Evolutionary conservation across 2,113 vertebrate species (phyloP).

Genomic region (Caranx melampygus): DNA sequence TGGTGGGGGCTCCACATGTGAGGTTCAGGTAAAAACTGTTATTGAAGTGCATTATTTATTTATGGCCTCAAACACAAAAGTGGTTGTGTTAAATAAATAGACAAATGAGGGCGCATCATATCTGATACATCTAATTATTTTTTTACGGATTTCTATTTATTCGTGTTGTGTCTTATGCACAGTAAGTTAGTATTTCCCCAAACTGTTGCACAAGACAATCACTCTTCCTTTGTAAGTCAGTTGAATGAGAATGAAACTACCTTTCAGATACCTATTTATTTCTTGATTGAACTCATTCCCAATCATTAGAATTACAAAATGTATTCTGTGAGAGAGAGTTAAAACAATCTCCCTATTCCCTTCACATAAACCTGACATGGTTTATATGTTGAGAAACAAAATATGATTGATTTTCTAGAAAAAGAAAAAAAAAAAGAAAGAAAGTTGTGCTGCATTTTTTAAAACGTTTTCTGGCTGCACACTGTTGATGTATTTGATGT

Average conservation of each 20-base stretch:
- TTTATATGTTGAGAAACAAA: not conserved
- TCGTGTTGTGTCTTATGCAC: constrained; percentile 2
- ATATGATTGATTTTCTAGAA: not conserved
- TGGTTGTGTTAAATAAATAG: not conserved
- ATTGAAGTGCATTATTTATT: constrained; percentile 31
- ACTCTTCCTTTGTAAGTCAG: not conserved
- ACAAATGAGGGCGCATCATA: not conserved
- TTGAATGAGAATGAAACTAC: not conserved
- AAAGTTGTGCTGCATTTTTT: not conserved
- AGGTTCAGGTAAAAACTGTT: not conserved
- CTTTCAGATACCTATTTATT: not conserved
- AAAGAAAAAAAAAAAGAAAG: not conserved
- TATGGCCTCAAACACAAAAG: not conserved
- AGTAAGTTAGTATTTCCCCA: constrained; percentile 1
- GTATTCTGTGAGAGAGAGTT: not conserved
- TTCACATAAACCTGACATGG: not conserved
- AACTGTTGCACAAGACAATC: constrained; percentile 16
- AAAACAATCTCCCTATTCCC: not conserved
- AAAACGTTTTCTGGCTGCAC: not conserved
- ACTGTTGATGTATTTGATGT: not conserved
- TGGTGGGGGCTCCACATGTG: not conserved
- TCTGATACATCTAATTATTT: not conserved
- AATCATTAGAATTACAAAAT: not conserved
- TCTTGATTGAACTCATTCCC: not conserved
- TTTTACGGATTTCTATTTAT: constrained; percentile 3